These are phyloP conservation scores for Petromus typicus DNA, from an alignment of 2,113 vertebrate species.

Conservation along the genomic window DNA sequence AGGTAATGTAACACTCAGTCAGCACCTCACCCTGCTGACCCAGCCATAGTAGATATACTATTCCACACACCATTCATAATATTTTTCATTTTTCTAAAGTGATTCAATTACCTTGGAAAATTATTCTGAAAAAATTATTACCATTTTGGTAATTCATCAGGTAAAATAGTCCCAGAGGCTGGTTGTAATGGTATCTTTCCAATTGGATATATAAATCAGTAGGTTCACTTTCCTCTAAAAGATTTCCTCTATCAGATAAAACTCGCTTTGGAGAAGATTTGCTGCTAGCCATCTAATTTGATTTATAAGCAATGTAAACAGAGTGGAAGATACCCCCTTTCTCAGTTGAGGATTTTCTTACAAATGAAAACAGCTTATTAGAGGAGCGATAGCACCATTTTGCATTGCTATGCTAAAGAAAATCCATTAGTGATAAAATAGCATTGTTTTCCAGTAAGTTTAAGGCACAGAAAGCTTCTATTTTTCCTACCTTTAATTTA, in stretches of 20 bases:
- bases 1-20: slow-evolving; percentile 48
- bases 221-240: slow-evolving; percentile 18
- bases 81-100: slow-evolving; percentile 61
- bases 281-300: neutral
- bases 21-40: neutral
- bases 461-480: neutral
- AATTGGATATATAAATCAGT: slow-evolving; percentile 67
- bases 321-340: slow-evolving; percentile 9
- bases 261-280: slow-evolving; percentile 51
- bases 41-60: neutral
- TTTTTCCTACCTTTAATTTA: neutral
- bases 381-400: slow-evolving; percentile 7
- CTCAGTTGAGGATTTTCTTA: slow-evolving; percentile 35
- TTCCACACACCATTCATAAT: slow-evolving; percentile 15
- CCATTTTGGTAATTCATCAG: slow-evolving; percentile 52
- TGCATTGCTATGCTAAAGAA: slow-evolving; percentile 7
- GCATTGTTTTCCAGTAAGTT: slow-evolving; percentile 6
- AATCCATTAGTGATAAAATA: slow-evolving; percentile 42
- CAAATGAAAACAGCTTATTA: slow-evolving; percentile 57
- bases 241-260: slow-evolving; percentile 38
- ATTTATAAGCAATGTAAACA: slow-evolving; percentile 36
- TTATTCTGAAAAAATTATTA: slow-evolving; percentile 50
- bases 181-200: slow-evolving; percentile 31
- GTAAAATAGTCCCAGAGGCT: slow-evolving; percentile 44
- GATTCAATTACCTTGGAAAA: slow-evolving; percentile 65